Percentiles rank a stretch among this genome's conserved stretches.
phyloP scores from a whole-genome alignment of 2,888 invertebrate genomes.

The Apodemia hepburni region DNA sequence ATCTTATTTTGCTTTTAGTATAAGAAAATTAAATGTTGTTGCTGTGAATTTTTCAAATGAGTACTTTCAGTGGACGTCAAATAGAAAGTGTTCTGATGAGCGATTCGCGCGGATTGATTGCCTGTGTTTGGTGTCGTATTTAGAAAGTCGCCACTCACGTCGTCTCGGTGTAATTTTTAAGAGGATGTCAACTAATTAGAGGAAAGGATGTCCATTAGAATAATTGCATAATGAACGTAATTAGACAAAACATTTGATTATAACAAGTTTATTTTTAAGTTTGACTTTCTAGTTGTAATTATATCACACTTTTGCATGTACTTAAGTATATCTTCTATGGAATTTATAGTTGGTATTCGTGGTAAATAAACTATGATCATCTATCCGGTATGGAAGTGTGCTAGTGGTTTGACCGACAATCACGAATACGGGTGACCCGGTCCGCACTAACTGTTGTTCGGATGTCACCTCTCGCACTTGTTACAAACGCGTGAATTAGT shows the following conservation, averaged over 20 bases:
- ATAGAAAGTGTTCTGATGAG: slow-evolving; percentile 77
- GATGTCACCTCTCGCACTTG: slow-evolving; percentile 59
- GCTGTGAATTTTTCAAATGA: slow-evolving; percentile 43
- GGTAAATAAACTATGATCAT: slow-evolving; percentile 30
- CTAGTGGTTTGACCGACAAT: slow-evolving; percentile 48
- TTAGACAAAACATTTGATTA: slow-evolving; percentile 1
- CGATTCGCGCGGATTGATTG: slow-evolving; percentile 72
- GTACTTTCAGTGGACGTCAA: slow-evolving; percentile 56
- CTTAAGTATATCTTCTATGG: not conserved
- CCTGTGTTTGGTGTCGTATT: slow-evolving; percentile 58
- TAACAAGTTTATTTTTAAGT: not conserved
- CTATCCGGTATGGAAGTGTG: slow-evolving; percentile 55
- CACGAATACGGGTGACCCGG: slow-evolving; percentile 68
- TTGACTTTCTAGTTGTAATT: slow-evolving; percentile 17
- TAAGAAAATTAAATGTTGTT: not conserved
- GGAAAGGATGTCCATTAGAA: slow-evolving; percentile 54
- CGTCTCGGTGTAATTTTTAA: slow-evolving; percentile 53
- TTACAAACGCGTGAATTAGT: slow-evolving; percentile 1
- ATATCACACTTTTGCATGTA: slow-evolving; percentile 5
- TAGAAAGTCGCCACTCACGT: slow-evolving; percentile 67
- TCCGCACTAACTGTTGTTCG: slow-evolving; percentile 67
- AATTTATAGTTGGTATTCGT: slow-evolving; percentile 12
- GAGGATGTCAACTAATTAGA: slow-evolving; percentile 58
- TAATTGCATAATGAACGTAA: slow-evolving; percentile 28
- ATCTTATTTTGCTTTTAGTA: slow-evolving; percentile 35